Base-by-base conservation (phyloP, 2,888 invertebrate species). In the Drosophila neotestacea region DNA sequence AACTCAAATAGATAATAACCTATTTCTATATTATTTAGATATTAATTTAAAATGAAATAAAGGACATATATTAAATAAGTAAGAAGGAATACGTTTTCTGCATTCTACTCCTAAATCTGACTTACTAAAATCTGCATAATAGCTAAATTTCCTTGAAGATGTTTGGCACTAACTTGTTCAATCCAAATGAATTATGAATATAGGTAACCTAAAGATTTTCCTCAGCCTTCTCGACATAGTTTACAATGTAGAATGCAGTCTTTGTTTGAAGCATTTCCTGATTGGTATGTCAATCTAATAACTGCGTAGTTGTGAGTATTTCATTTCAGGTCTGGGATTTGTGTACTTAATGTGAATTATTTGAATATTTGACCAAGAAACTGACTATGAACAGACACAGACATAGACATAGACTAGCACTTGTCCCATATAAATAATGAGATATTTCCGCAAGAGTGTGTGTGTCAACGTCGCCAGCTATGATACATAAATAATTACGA, bases 391-490 rank as follows among this genome's bases (percentile, higher is more conserved):
- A 36, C 11, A 32, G 10, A 32, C 30, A 13, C 30, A 32, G 51
- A 32, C 39, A 46, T 39, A 32, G 51, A 32, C 39, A 46, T 39
- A 47, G 56, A 58, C 34, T 32, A 16, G 66, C 88, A 83, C 77
- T 85, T 83, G 82, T 64, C 70, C 22, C 70, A 63, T 46, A 83
- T 83, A 88, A 83, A 83, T 83, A 88, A 70, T 67, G 59, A 63
- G 60, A 79, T 73, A 73, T 86, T 84, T 84, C 82, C 88, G 82
- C 80, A 80, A 70, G 62, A 51, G 66, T 70, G 55, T 59, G 52
- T 52, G 63, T 73, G 61, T 55, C 65, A 73, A 62, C 59, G 51
- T 65, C 48, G 46, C 68, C 58, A 78, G 47, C 48, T 36, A 50
- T 27, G 50, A 51, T 52, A 39, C 34, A 61, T 41, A 51, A 47